Conservation (phyloP, 2,113 vertebrate genomes). For the Dryoscopus gambensis region DNA sequence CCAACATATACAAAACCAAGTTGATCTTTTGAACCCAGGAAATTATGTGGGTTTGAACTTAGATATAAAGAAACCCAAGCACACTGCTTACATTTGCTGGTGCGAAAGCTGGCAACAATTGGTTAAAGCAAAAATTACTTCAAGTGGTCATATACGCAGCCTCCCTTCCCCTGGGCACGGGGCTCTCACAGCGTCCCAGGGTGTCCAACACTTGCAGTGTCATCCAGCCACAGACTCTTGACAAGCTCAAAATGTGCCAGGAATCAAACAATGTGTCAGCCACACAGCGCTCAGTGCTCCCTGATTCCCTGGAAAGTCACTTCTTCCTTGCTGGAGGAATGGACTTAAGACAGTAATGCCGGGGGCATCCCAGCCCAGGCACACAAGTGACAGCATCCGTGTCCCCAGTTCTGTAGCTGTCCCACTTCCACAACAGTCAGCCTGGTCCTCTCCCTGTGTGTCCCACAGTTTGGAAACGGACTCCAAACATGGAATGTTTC, state of each 20-base stretch:
- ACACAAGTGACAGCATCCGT: neutral
- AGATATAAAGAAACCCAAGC: neutral
- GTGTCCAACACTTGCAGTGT: neutral
- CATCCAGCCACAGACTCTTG: neutral
- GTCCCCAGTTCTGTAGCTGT: neutral
- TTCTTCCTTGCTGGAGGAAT: neutral
- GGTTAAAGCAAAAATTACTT: neutral
- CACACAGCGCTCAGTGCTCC: neutral
- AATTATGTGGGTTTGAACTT: neutral
- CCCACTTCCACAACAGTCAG: neutral
- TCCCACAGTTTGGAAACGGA: rapidly evolving
- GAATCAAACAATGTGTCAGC: neutral
- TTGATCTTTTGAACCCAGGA: neutral
- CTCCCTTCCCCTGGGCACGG: neutral
- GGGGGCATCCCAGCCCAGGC: rapidly evolving
- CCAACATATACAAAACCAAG: neutral
- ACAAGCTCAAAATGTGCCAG: neutral
- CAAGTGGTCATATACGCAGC: rapidly evolving
- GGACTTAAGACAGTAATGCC: rapidly evolving
- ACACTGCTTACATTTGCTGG: neutral
- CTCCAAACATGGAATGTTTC: neutral
- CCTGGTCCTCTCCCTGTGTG: neutral
- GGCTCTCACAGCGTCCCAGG: rapidly evolving
- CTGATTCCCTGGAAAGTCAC: neutral
- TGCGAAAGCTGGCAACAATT: neutral